Evolutionary conservation across 2,113 vertebrate species (phyloP).

Genomic region (Ptilonorhynchus violaceus): DNA sequence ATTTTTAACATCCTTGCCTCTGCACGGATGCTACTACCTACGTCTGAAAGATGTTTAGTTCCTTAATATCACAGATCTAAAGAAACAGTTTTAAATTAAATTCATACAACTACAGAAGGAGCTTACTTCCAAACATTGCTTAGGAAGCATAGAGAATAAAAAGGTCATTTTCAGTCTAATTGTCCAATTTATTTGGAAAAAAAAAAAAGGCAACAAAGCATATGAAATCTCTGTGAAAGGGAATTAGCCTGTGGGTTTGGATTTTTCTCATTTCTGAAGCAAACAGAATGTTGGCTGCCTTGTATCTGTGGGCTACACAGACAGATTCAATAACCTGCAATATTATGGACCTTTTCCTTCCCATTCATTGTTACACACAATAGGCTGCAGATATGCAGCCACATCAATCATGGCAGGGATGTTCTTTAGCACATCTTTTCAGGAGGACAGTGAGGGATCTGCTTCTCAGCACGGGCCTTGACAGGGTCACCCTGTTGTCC

Average conservation of each 20-base stretch:
- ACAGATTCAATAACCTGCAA: not conserved
- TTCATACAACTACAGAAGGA: not conserved
- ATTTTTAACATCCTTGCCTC: not conserved
- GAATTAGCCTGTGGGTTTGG: not conserved
- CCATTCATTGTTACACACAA: not conserved
- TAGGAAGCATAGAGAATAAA: not conserved
- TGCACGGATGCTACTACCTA: not conserved
- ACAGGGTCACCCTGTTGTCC: not conserved
- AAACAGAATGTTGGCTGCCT: not conserved
- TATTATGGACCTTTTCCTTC: not conserved
- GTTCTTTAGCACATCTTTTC: not conserved
- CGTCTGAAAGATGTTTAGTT: not conserved
- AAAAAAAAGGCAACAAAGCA: not conserved
- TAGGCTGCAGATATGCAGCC: not conserved
- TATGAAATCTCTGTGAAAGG: not conserved
- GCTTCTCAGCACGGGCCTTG: not conserved
- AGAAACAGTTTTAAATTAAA: not conserved
- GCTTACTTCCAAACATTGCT: not conserved
- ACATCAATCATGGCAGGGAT: not conserved
- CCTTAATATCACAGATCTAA: not conserved
- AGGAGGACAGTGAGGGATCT: not conserved
- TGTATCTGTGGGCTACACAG: not conserved
- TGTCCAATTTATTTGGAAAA: not conserved
- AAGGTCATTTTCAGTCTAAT: not conserved
- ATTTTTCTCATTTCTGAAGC: constrained; percentile 1